Evolutionary conservation across 2,888 invertebrate genomes (phyloP).

Genomic region (Pseudococcus viburni): DNA sequence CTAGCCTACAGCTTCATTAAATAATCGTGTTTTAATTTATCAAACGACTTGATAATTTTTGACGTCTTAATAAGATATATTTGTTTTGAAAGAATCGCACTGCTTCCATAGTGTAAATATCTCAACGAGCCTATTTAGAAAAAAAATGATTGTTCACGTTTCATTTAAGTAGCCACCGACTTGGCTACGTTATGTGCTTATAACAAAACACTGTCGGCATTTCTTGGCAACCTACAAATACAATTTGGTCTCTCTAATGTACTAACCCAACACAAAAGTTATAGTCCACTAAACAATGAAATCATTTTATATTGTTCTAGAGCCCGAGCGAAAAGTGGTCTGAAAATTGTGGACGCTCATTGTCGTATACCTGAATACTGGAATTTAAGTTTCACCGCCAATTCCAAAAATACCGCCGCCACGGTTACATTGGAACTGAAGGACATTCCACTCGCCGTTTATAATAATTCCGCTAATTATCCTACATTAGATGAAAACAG

Average conservation of each 20-base stretch:
- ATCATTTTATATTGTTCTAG: constrained; percentile 73
- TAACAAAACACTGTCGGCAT: constrained; percentile 37
- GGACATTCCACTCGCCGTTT: constrained; percentile 41
- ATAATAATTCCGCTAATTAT: constrained; percentile 59
- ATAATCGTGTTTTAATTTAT: constrained; percentile 49
- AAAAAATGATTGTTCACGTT: background rate
- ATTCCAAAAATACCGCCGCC: constrained; percentile 88
- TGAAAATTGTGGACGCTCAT: constrained; percentile 87
- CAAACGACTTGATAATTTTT: constrained; percentile 35
- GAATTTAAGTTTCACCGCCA: constrained; percentile 90
- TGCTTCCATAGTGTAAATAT: background rate
- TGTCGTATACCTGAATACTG: constrained; percentile 82
- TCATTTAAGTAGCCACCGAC: background rate
- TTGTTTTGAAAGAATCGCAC: background rate
- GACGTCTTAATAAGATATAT: constrained; percentile 44
- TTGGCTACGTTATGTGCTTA: background rate
- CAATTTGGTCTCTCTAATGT: constrained; percentile 9
- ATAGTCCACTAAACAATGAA: constrained; percentile 42
- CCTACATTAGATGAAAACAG: background rate
- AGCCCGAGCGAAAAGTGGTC: constrained; percentile 90
- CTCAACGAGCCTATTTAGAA: constrained; percentile 15
- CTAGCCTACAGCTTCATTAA: constrained; percentile 24
- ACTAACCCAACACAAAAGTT: constrained; percentile 51
- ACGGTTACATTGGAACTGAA: constrained; percentile 86
- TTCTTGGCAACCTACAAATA: constrained; percentile 24